Percentiles rank a stretch among this genome's conserved stretches.
Evolutionary conservation across 2,797 vertebrate species (phyloP).

Genomic region (Agapornis canus): DNA sequence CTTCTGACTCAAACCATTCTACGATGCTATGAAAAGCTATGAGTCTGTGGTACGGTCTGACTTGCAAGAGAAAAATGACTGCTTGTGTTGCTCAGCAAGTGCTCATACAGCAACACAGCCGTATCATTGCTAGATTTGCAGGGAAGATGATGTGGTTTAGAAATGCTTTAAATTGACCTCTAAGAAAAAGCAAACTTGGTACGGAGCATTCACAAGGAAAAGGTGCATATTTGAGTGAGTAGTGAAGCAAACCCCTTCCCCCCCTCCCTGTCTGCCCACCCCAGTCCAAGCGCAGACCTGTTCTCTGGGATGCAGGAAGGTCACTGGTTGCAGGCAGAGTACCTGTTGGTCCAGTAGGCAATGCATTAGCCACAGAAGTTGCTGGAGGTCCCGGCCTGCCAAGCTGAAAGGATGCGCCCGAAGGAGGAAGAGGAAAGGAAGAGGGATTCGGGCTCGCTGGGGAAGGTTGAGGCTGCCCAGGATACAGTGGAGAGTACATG

Average conservation of each 20-base stretch:
- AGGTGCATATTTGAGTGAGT: background rate
- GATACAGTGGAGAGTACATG: slow-evolving; percentile 74
- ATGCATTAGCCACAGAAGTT: slow-evolving; percentile 83
- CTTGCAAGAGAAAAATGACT: background rate
- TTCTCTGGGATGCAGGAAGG: slow-evolving; percentile 87
- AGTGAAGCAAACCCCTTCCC: background rate
- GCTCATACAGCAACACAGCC: background rate
- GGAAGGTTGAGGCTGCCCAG: slow-evolving; percentile 76
- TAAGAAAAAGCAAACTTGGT: background rate
- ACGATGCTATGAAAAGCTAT: background rate
- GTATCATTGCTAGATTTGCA: no score
- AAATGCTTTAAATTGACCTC: slow-evolving; percentile 25
- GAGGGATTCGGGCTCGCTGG: slow-evolving; percentile 68
- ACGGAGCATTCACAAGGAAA: background rate
- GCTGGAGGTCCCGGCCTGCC: slow-evolving; percentile 91
- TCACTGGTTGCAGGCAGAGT: slow-evolving; percentile 84
- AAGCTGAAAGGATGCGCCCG: slow-evolving; percentile 90
- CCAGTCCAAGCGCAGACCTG: slow-evolving; percentile 82
- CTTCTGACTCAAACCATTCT: background rate
- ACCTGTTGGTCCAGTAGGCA: slow-evolving; percentile 92
- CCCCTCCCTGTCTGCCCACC: background rate
- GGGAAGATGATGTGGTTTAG: background rate
- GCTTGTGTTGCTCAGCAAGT: background rate
- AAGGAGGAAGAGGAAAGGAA: slow-evolving; percentile 78
- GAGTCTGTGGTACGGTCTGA: background rate